These are phyloP conservation scores for Heteromyza rotundicornis DNA, from an alignment of 2,888 invertebrate species.

Conservation along the genomic window DNA sequence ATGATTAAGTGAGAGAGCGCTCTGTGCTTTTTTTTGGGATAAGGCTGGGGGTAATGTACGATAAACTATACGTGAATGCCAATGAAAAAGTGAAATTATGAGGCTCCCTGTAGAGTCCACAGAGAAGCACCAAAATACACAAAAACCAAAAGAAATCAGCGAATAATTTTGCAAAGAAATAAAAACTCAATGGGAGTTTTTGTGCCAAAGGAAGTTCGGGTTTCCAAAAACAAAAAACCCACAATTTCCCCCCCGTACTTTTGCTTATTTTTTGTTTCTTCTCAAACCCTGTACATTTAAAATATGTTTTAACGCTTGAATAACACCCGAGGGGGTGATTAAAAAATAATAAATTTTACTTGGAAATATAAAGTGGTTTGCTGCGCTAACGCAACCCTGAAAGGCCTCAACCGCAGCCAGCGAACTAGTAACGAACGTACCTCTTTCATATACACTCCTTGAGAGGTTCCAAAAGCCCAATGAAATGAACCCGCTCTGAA, in stretches of 20 bases:
- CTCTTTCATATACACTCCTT: too few species aligned
- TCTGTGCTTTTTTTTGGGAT: background rate
- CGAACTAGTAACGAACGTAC: too few species aligned
- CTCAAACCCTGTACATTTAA: slow-evolving; percentile 33
- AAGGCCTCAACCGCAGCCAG: background rate
- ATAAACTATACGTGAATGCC: too few species aligned
- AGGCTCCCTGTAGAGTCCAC: background rate
- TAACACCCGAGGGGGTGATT: slow-evolving; percentile 58
- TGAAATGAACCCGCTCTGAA: background rate
- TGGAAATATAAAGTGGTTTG: slow-evolving; percentile 29
- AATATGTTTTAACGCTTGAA: slow-evolving; percentile 46
- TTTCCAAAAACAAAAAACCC: background rate
- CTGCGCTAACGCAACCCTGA: background rate
- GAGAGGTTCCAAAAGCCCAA: background rate
- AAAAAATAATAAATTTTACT: slow-evolving; percentile 60
- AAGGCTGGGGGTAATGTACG: background rate
- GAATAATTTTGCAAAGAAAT: too few species aligned
- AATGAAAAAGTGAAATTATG: background rate
- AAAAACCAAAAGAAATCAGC: too few species aligned
- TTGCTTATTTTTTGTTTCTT: background rate
- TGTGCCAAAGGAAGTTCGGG: too few species aligned
- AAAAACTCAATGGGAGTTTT: too few species aligned
- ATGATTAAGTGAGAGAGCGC: background rate
- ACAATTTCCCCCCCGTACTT: background rate
- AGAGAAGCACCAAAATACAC: too few species aligned